Conservation (phyloP, 2,113 vertebrate species). For the Megaleporinus macrocephalus region DNA sequence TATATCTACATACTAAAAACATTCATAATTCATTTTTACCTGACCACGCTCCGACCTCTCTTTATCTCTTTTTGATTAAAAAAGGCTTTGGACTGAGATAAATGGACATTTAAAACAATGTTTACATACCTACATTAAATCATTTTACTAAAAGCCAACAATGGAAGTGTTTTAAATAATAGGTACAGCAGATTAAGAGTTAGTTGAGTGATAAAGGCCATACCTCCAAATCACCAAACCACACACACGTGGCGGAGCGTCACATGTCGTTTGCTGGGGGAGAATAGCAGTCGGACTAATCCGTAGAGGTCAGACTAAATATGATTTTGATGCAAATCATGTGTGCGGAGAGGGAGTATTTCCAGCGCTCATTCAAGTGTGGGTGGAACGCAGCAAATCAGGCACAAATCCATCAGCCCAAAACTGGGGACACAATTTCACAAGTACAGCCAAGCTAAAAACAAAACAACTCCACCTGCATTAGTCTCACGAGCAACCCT, state of each 20-base stretch:
- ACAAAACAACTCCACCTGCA: slow-evolving; percentile 1
- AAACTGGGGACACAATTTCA: slow-evolving; percentile 11
- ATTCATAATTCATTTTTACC: too few species aligned
- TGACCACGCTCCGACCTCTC: too few species aligned
- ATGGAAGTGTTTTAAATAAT: too few species aligned
- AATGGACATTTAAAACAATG: too few species aligned
- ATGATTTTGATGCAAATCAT: slow-evolving; percentile 45
- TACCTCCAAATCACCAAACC: slow-evolving; percentile 12
- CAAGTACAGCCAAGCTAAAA: neutral
- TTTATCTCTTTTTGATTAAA: too few species aligned
- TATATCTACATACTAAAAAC: too few species aligned
- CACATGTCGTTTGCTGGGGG: slow-evolving; percentile 32
- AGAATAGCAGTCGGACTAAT: slow-evolving; percentile 38
- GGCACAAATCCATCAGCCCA: slow-evolving; percentile 21
- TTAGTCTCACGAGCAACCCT: neutral
- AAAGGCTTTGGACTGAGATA: too few species aligned
- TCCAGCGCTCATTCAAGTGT: slow-evolving; percentile 20
- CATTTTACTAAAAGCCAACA: too few species aligned
- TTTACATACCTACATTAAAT: too few species aligned
- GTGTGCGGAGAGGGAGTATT: slow-evolving; percentile 33
- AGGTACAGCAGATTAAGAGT: slow-evolving; percentile 1
- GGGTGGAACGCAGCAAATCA: slow-evolving; percentile 15
- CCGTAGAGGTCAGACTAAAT: slow-evolving; percentile 49
- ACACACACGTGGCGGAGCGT: neutral
- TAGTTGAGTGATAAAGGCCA: slow-evolving; percentile 3